Base-by-base conservation (phyloP, 2,888 invertebrate species). In the Chymomyza caudatula region DNA sequence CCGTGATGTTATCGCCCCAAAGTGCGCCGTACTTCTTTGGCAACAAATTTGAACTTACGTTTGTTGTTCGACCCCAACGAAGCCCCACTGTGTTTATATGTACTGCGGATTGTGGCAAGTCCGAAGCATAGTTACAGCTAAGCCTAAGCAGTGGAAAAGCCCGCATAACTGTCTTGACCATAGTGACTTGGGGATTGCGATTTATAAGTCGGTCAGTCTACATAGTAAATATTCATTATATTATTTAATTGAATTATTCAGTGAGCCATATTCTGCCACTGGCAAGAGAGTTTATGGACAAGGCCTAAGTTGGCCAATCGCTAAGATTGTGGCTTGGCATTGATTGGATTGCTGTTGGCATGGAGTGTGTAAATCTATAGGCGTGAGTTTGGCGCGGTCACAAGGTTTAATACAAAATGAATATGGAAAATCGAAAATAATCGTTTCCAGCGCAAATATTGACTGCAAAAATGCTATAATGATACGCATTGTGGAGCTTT, bases 191-290 rank as follows among this genome's bases (percentile, higher is more conserved):
- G 51, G 51, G 19, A 47, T 17, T 52, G 47, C 23, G 3, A 60
- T 67, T 67, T 66, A 60, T 25, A 64, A 72, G 66, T 67, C 65
- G 64, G 65, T 67, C 55, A 51, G 15, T 15, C 72, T 57, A 20
- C 19, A 19, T 49, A 63, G 69, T 77, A 79, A 77, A 80, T 85
- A 85, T 83, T 85, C 84, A 80, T 85, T 85, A 83, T 80, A 83
- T 80, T 67, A 74, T 80, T 71, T 83, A 80, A 85, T 80, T 83
- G 83, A 80, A 80, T 80, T 85, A 80, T 80, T 80, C 85, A 80
- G 66, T 69, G 63, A n/a, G 53, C 53, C 53, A 13, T 53, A 11
- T 13, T 22, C 20, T 13, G 19, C 22, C 51, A 19, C 65, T 66
- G 60, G 62, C 52, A 62, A 51, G 57, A 47, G 3, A n/a, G 44